Evolutionary conservation across 2,113 vertebrate genomes (phyloP), one percentile per base, ranked within the genome.

Genomic region (Lichenostomus cassidix): DNA sequence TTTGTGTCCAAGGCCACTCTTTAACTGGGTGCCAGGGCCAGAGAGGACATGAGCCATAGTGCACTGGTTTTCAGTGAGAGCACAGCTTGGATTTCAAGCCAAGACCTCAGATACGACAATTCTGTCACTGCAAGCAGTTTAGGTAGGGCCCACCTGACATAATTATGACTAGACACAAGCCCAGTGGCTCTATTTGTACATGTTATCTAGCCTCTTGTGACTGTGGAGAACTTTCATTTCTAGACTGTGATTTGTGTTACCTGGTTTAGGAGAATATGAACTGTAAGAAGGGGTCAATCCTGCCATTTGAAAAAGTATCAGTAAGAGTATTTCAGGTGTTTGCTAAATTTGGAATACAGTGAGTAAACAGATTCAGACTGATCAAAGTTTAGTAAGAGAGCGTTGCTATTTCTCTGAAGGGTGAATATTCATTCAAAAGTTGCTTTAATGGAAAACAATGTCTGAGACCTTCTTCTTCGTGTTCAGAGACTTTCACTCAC

Each of bases 31-130:
- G 15, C 42, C 15, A 37, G 25, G 37, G 13, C 28, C 15, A 28
- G 56, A 33, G 18, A 49, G 31, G 25, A 19, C 0, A 0, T 18
- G 16, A 71, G 24, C 20, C 53, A 19, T 2, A 8, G 18, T 19
- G n/a, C 44, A 3, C 33, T 23, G 31, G 4, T 33, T 84, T 71
- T 49, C 39, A 52, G 69, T 15, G 8, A 16, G 31, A 52, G 24
- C 24, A 12, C 19, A 68, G 47, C 19, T 89, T 42, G n/a, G 18
- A 15, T 11, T 35, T 27, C n/a, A 49, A 55, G 28, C 15, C 58
- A 71, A 7, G 53, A 63, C 9, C 24, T 39, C 60, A 44, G 37
- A 46, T 20, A 74, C 1, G 2, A 27, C 41, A 25, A 28, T 22
- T 9, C 12, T 79, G 78, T 25, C 33, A 31, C 27, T 29, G 53